Evolutionary conservation across 2,888 invertebrate genomes (phyloP).

Genomic region (Pherbina coryleti): DNA sequence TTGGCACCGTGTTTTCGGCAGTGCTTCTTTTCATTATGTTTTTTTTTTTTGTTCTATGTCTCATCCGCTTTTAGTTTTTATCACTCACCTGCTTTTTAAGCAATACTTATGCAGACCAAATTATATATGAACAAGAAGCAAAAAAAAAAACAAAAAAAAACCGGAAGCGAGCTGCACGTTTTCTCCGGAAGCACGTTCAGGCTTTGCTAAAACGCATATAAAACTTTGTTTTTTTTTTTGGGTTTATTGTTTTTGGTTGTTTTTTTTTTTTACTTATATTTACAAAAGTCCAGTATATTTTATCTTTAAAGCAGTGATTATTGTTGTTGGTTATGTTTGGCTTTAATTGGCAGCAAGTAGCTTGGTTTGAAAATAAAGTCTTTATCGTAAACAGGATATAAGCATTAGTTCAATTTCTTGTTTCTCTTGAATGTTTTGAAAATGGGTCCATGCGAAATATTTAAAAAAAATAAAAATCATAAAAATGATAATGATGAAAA

Average conservation of each 20-base stretch:
- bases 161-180: conserved; percentile 14
- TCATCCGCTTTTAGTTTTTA: neutral
- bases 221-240: conserved; percentile 13
- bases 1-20: neutral
- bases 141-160: neutral
- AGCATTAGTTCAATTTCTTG: no score
- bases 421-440: no score
- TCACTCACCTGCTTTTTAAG: neutral
- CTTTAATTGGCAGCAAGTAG: neutral
- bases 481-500: no score
- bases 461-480: no score
- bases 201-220: neutral
- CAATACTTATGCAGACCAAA: no score
- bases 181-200: conserved; percentile 23
- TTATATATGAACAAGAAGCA: neutral
- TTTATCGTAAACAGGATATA: no score
- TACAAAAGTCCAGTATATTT: neutral
- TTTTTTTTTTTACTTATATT: neutral
- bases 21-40: neutral
- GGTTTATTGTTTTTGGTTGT: neutral
- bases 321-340: neutral
- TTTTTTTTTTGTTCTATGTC: neutral
- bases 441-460: no score
- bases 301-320: neutral
- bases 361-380: neutral